These are phyloP conservation scores for Diaperis boleti DNA, from an alignment of 2,888 invertebrate genomes.

Conservation along the genomic window DNA sequence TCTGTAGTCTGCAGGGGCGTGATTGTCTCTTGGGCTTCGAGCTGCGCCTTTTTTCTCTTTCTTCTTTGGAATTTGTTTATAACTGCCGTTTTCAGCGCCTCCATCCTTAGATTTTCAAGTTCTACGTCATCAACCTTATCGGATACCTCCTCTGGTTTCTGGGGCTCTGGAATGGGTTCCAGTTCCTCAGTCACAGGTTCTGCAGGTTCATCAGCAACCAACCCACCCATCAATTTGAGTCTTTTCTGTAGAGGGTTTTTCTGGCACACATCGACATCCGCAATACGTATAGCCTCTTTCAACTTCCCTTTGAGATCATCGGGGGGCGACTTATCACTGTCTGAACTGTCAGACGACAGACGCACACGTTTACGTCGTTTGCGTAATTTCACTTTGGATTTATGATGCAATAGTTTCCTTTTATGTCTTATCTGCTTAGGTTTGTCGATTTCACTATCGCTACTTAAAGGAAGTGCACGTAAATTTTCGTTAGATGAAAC, in stretches of 20 bases:
- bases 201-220: conserved; percentile 50
- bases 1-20: conserved; percentile 14
- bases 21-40: conserved; percentile 5
- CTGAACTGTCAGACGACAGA: conserved; percentile 47
- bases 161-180: not conserved
- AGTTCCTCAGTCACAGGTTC: conserved; percentile 54
- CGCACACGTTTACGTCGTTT: conserved; percentile 20
- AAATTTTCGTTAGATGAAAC: conserved; percentile 62
- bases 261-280: conserved; percentile 42
- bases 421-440: conserved; percentile 6
- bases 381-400: conserved; percentile 32
- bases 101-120: conserved; percentile 73
- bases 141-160: conserved; percentile 48
- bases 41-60: conserved; percentile 54
- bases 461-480: conserved; percentile 65
- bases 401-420: conserved; percentile 33
- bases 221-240: conserved; percentile 32
- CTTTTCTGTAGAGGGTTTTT: conserved; percentile 19
- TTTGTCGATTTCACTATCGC: conserved; percentile 58
- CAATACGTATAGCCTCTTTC: conserved; percentile 69
- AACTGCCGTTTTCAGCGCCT: conserved; percentile 77
- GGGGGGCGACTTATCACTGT: conserved; percentile 54
- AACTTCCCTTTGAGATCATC: conserved; percentile 59
- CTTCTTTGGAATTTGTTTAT: conserved; percentile 75
- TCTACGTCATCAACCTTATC: conserved; percentile 68